phyloP scores from a whole-genome alignment of 37 sponge, comb jelly and placozoan species.

The Petrosia ficiformis region DNA sequence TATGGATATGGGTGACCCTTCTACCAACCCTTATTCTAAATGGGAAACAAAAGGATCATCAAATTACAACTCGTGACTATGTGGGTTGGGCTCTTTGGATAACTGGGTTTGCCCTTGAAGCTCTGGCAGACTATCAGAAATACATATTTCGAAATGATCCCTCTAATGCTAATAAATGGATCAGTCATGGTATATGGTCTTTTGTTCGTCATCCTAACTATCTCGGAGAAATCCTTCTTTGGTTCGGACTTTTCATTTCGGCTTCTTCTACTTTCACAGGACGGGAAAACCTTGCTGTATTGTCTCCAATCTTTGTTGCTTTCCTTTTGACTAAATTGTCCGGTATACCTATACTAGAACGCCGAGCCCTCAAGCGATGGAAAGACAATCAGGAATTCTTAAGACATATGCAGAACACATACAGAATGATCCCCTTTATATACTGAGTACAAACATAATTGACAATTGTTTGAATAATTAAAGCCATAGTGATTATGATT shows the following conservation, averaged over 20 bases:
- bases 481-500: too few species aligned
- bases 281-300: conserved; percentile 49
- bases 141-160: conserved; percentile 72
- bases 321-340: conserved; percentile 67
- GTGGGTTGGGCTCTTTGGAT: conserved; percentile 87
- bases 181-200: conserved; percentile 82
- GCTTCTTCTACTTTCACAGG: conserved; percentile 80
- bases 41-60: conserved; percentile 50
- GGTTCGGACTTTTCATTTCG: conserved; percentile 89
- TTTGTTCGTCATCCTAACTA: conserved; percentile 94
- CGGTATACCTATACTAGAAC: conserved; percentile 87
- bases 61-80: conserved; percentile 54
- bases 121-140: conserved; percentile 90
- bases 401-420: conserved; percentile 57
- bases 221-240: conserved; percentile 93
- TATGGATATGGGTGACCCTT: conserved; percentile 83
- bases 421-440: conserved; percentile 74
- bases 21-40: conserved; percentile 84
- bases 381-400: conserved; percentile 65
- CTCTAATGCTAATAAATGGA: conserved; percentile 75
- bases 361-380: conserved; percentile 67
- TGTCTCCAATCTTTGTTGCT: conserved; percentile 76
- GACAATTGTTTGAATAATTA: too few species aligned
- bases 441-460: conserved; percentile 39
- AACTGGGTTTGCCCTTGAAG: conserved; percentile 76